Conservation (phyloP, 2,888 invertebrate species). For the Antheraea yamamai region DNA sequence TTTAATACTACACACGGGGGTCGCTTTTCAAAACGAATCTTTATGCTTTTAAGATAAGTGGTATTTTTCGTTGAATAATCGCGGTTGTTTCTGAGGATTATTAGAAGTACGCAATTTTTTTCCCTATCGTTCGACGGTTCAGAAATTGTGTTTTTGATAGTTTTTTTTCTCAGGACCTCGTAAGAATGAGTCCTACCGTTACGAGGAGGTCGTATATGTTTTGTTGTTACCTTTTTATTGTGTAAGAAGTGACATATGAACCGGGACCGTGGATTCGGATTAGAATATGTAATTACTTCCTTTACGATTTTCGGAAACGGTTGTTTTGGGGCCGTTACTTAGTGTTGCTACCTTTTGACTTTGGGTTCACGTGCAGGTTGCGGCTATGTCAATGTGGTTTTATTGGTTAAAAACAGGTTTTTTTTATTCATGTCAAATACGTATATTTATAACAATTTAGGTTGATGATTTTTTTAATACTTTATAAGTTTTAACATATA, state of each 20-base stretch:
- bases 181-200: constrained; percentile 70
- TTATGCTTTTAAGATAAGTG: constrained; percentile 38
- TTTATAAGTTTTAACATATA: too few species aligned
- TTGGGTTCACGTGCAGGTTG: constrained; percentile 39
- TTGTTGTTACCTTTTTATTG: constrained; percentile 65
- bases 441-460: neutral
- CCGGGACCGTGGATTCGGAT: constrained; percentile 72
- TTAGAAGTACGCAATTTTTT: constrained; percentile 75
- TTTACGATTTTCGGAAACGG: constrained; percentile 80
- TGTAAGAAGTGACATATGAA: constrained; percentile 76
- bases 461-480: neutral
- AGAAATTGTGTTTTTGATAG: constrained; percentile 67
- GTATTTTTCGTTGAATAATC: constrained; percentile 39
- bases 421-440: neutral
- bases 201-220: constrained; percentile 59
- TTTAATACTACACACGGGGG: constrained; percentile 58
- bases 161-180: constrained; percentile 74
- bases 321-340: constrained; percentile 60
- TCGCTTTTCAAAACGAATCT: constrained; percentile 41
- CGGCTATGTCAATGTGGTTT: constrained; percentile 33
- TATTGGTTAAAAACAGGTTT: constrained; percentile 30
- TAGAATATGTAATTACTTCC: constrained; percentile 83
- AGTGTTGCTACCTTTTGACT: constrained; percentile 55
- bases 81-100: constrained; percentile 58
- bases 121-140: constrained; percentile 46